Evolutionary conservation across 2,797 vertebrate species (phyloP).

Genomic region (Tinamus major): DNA sequence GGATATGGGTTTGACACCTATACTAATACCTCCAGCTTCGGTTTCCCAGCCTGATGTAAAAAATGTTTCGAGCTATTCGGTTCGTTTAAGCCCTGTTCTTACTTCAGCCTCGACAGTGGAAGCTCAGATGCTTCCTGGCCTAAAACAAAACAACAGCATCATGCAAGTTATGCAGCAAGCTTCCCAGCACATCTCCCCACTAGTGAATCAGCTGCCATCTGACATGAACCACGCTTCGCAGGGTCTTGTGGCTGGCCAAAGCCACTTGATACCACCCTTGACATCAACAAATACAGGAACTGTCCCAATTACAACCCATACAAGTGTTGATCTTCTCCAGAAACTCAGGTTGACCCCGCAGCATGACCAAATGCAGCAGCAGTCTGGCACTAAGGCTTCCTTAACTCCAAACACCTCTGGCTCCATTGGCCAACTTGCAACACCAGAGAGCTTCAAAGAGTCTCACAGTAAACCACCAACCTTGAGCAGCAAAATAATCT

Average conservation of each 20-base stretch:
- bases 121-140: slow-evolving; percentile 73
- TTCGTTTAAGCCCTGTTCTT: slow-evolving; percentile 83
- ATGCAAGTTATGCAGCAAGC: slow-evolving; percentile 80
- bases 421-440: slow-evolving; percentile 83
- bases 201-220: slow-evolving; percentile 79
- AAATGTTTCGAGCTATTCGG: slow-evolving; percentile 74
- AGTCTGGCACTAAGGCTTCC: slow-evolving; percentile 83
- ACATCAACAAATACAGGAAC: slow-evolving; percentile 61
- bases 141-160: slow-evolving; percentile 75
- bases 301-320: slow-evolving; percentile 72
- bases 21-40: slow-evolving; percentile 80
- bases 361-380: slow-evolving; percentile 80
- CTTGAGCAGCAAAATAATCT: slow-evolving; percentile 78
- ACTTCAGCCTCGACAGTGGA: slow-evolving; percentile 81
- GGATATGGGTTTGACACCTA: slow-evolving; percentile 69
- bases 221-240: slow-evolving; percentile 77
- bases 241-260: slow-evolving; percentile 72
- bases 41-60: slow-evolving; percentile 81
- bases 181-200: slow-evolving; percentile 84
- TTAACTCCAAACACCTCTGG: slow-evolving; percentile 87
- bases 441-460: slow-evolving; percentile 94
- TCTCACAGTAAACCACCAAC: slow-evolving; percentile 80
- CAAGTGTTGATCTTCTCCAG: slow-evolving; percentile 84
- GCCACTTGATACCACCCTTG: slow-evolving; percentile 75
- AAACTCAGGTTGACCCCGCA: slow-evolving; percentile 87